Conservation (phyloP, 2,888 invertebrate genomes). For the Calameuta pallipes region DNA sequence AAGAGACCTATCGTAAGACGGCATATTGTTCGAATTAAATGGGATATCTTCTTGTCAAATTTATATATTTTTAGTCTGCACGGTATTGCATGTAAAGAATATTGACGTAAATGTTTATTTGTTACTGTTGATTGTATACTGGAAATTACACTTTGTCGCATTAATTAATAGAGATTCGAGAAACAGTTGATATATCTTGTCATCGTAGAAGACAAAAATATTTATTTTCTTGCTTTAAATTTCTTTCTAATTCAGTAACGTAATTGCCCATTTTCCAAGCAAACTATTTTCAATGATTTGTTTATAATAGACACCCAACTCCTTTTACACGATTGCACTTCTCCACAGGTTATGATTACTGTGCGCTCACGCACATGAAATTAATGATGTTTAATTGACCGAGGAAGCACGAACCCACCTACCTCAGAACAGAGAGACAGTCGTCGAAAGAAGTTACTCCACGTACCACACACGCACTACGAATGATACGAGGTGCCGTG, state of each 20-base stretch:
- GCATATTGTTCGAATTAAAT: background rate
- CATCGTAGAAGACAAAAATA: background rate
- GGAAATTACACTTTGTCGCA: background rate
- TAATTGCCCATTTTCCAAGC: background rate
- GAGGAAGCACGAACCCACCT: background rate
- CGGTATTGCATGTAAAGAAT: background rate
- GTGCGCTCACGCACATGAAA: background rate
- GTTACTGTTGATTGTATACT: background rate
- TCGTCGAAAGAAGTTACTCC: background rate
- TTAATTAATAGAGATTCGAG: background rate
- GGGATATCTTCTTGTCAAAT: background rate
- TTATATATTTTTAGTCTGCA: background rate
- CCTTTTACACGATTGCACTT: background rate
- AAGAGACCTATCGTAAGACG: background rate
- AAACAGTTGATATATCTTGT: background rate
- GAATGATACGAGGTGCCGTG: conserved; percentile 20
- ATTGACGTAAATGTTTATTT: background rate
- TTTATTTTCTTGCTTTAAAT: background rate
- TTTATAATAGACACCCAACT: background rate
- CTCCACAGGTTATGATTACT: background rate
- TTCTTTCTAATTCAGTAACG: background rate
- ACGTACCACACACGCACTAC: background rate
- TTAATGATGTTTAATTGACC: background rate
- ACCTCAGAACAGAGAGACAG: background rate
- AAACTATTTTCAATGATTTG: background rate